Evolutionary conservation across 2,113 vertebrate species (phyloP), one percentile per base, ranked within the genome.

Genomic region (Hiodon tergisus): DNA sequence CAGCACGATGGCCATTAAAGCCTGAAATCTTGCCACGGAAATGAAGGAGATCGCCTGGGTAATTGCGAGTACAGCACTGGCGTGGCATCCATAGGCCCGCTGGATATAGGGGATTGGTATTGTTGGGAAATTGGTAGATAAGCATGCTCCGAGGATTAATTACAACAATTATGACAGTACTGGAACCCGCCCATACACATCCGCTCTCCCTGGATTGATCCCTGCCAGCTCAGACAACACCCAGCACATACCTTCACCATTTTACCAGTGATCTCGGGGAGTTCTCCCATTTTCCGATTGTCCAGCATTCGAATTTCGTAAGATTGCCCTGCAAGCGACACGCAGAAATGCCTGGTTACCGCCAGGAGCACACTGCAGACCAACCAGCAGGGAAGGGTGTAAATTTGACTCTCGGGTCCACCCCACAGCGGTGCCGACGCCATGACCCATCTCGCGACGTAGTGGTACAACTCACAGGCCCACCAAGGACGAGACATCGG

Each of bases 271-370:
- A 99, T 93, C 89, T 99, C 97, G 0, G 97, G 96, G 82, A 98
- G 90, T 76, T 99, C 96, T 79, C 95, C 96, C 0, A 99, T 93
- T 74, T 99, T 99, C 81, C 95, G 91, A 89, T 99, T 98, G 86
- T 99, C 97, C 88, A 99, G 89, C 97, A 99, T 99, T 84, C 96
- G 89, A 81, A 98, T 98, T 92, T 99, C 97, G 63, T 98, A 99
- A 81, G 96, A 98, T 71, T 99, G 97, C 17, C 97, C 97, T 99
- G 88, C 6, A 79, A 69, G 4, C 7, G 16, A 86, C n/a, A 3
- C 0, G 51, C 67, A 67, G 51, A 2, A 9, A 46, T n/a, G 17
- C 16, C 52, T 50, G 11, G 17, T 63, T n/a, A 50, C 7, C 13
- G 6, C 8, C 58, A 72, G 47, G 9, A 3, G 3, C 58, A 52